phyloP scores from a whole-genome alignment of 2,797 vertebrate species.

The Chiropotes sagulatus region DNA sequence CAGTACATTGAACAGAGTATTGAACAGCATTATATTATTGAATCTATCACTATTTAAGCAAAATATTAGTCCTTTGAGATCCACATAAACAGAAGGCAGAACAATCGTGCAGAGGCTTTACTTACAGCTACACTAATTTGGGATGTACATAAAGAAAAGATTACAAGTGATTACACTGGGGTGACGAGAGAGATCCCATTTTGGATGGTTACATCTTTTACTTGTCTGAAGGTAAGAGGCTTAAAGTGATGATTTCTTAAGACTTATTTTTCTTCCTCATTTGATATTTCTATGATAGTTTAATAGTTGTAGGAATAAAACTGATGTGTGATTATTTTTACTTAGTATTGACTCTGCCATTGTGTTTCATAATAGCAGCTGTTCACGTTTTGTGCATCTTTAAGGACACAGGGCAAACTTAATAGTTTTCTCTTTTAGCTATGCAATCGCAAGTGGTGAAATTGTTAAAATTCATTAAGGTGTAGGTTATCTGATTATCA shows the following conservation, averaged over 20 bases:
- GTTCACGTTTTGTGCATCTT: not conserved
- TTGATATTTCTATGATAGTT: not conserved
- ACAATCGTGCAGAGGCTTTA: not conserved
- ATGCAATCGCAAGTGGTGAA: not conserved
- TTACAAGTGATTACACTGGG: not conserved
- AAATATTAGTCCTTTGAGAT: constrained; percentile 7
- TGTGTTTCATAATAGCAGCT: not conserved
- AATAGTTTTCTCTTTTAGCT: not conserved
- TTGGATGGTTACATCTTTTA: not conserved
- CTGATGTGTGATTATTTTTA: not conserved
- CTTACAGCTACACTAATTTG: not conserved
- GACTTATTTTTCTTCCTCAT: not conserved
- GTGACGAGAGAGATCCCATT: not conserved
- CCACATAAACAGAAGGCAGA: not conserved
- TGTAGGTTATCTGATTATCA: not conserved
- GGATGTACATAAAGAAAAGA: not conserved
- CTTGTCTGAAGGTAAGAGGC: not conserved
- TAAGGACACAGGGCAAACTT: not conserved
- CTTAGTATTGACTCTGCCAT: not conserved
- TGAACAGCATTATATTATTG: not conserved
- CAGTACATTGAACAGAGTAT: not conserved
- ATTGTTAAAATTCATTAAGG: not conserved
- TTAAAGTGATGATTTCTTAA: not conserved
- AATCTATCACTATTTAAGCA: not conserved
- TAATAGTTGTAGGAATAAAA: not conserved